Evolutionary conservation across 2,797 vertebrate species (phyloP).

Genomic region (Calcarius lapponicus): DNA sequence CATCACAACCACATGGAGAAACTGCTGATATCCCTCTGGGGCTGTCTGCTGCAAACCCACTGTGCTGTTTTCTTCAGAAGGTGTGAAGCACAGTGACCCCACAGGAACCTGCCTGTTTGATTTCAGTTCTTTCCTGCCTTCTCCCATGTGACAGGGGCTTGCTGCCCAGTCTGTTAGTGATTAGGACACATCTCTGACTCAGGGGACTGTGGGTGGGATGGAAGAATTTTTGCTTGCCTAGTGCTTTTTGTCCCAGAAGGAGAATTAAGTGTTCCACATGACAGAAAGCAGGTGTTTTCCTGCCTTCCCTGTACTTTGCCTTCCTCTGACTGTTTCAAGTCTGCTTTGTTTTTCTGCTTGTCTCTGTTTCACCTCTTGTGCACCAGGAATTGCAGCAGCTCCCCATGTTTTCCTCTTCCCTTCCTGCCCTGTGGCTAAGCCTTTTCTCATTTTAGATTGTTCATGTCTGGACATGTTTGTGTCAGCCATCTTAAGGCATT

Average conservation of each 20-base stretch:
- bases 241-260: neutral
- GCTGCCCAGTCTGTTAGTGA: neutral
- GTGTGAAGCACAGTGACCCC: neutral
- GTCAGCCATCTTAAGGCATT: neutral
- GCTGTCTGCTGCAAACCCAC: neutral
- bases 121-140: neutral
- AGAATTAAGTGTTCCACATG: neutral
- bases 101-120: neutral
- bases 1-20: neutral
- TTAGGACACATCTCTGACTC: neutral
- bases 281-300: neutral
- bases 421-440: neutral
- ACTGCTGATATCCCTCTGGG: neutral
- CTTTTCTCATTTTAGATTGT: neutral
- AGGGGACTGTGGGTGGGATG: neutral
- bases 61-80: neutral
- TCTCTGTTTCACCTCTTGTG: neutral
- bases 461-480: neutral
- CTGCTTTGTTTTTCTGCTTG: neutral
- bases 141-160: neutral
- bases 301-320: neutral
- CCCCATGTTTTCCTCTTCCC: neutral
- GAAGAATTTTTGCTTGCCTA: neutral
- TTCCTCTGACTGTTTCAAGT: neutral
- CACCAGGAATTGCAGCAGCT: neutral